Evolutionary conservation across 2,797 vertebrate species (phyloP).

Genomic region (Enteromius unitaeniatus): DNA sequence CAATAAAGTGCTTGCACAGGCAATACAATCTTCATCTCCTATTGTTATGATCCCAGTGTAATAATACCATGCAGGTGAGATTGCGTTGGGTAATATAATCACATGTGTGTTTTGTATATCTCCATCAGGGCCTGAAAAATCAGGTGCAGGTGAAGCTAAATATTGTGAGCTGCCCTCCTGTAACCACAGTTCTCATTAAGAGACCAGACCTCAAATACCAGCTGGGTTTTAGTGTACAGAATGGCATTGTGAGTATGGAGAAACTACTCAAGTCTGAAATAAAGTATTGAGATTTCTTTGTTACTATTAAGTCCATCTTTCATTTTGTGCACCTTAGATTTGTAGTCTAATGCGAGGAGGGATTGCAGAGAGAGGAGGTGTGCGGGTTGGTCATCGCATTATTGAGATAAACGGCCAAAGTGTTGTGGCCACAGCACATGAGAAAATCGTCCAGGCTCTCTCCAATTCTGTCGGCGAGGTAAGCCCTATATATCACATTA

Average conservation of each 20-base stretch:
- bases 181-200: slow-evolving; percentile 98
- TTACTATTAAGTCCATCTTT: neutral
- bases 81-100: slow-evolving; percentile 1
- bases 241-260: slow-evolving; percentile 90
- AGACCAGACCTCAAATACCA: slow-evolving; percentile 98
- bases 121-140: slow-evolving; percentile 94
- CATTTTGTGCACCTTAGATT: slow-evolving; percentile 79
- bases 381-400: slow-evolving; percentile 95
- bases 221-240: slow-evolving; percentile 98
- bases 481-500: slow-evolving; percentile 56
- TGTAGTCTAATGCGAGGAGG: slow-evolving; percentile 98
- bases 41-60: slow-evolving; percentile 11
- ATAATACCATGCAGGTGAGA: slow-evolving; percentile 9
- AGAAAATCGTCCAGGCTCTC: slow-evolving; percentile 98
- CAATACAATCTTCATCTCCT: neutral
- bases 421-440: slow-evolving; percentile 96
- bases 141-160: slow-evolving; percentile 97
- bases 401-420: slow-evolving; percentile 99
- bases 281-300: neutral
- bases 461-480: slow-evolving; percentile 99
- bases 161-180: slow-evolving; percentile 98
- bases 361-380: slow-evolving; percentile 95
- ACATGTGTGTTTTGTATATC: slow-evolving; percentile 34
- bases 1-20: neutral
- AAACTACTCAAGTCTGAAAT: neutral